Evolutionary conservation across 1,140 invertebrate genomes (phyloP).

Genomic region (Rhagoletis zephyria): DNA sequence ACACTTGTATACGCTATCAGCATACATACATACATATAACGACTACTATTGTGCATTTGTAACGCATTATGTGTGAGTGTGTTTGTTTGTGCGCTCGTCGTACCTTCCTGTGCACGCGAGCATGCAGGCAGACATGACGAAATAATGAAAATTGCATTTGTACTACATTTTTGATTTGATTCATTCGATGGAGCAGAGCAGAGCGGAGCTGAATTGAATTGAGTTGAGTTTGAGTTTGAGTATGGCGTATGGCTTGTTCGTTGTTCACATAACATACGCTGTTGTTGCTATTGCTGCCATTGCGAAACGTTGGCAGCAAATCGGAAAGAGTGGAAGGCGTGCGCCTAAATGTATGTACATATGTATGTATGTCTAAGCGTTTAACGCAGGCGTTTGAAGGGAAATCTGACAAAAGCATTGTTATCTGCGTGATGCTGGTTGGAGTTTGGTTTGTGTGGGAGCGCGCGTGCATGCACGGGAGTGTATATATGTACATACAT

Average conservation of each 20-base stretch:
- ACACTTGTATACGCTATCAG: too few relatives aligned
- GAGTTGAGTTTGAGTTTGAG: not conserved
- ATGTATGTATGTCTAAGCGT: not conserved
- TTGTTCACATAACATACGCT: not conserved
- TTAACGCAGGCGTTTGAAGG: not conserved
- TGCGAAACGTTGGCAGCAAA: not conserved
- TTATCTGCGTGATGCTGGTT: not conserved
- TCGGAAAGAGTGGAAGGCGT: too few relatives aligned
- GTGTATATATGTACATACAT: too few relatives aligned
- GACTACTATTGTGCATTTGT: too few relatives aligned
- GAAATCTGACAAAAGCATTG: not conserved
- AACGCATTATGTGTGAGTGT: too few relatives aligned
- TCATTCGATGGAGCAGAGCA: not conserved
- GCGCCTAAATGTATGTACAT: too few relatives aligned
- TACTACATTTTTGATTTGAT: slow-evolving; percentile 44
- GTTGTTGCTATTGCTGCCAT: slow-evolving; percentile 32
- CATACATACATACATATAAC: too few relatives aligned
- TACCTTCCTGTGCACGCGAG: not conserved
- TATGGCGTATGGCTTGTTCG: not conserved
- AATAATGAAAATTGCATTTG: slow-evolving; percentile 48
- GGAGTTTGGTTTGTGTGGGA: not conserved
- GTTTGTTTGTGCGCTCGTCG: not conserved
- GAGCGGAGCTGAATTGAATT: not conserved
- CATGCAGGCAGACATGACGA: not conserved
- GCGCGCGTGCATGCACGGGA: too few relatives aligned